A percentile compares a stretch with the other conserved stretches of the same genome.
These are phyloP conservation scores for Metallyticus violacea DNA, from an alignment of 2,888 invertebrate species.

Conservation along the genomic window DNA sequence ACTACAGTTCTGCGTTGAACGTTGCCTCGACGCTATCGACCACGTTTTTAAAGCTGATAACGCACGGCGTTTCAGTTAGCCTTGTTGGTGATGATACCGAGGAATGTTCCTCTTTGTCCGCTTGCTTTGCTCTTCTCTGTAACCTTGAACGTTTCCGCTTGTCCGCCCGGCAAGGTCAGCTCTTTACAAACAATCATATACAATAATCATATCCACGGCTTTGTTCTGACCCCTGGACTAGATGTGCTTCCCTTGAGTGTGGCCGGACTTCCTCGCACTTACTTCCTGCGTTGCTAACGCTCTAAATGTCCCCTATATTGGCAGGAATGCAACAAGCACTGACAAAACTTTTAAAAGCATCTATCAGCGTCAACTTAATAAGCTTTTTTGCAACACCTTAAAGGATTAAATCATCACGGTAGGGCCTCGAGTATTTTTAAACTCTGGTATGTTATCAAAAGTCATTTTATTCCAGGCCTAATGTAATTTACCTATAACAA, in stretches of 20 bases:
- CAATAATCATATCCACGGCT: slow-evolving; percentile 36
- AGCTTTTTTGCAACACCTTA: too few relatives aligned
- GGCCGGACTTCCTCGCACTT: too few relatives aligned
- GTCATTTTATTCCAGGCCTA: too few relatives aligned
- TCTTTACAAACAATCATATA: slow-evolving; percentile 42
- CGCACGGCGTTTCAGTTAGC: slow-evolving; percentile 2
- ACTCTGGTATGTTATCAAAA: too few relatives aligned
- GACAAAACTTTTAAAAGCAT: too few relatives aligned
- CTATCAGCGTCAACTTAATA: too few relatives aligned
- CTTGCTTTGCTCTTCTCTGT: neutral
- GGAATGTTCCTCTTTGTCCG: slow-evolving; percentile 8
- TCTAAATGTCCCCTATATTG: neutral
- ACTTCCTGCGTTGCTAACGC: neutral
- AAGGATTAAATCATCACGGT: too few relatives aligned
- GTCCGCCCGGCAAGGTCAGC: slow-evolving; percentile 45
- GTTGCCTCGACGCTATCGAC: neutral
- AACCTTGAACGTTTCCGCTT: slow-evolving; percentile 42
- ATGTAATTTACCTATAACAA: neutral
- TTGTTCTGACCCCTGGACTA: slow-evolving; percentile 38
- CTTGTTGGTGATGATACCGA: neutral
- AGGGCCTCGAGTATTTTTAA: too few relatives aligned
- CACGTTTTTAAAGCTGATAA: neutral
- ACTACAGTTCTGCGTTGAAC: too few relatives aligned
- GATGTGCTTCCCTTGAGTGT: too few relatives aligned
- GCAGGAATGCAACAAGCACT: too few relatives aligned